Base-by-base conservation (phyloP, 2,888 invertebrate genomes). In the Diploptera punctata region DNA sequence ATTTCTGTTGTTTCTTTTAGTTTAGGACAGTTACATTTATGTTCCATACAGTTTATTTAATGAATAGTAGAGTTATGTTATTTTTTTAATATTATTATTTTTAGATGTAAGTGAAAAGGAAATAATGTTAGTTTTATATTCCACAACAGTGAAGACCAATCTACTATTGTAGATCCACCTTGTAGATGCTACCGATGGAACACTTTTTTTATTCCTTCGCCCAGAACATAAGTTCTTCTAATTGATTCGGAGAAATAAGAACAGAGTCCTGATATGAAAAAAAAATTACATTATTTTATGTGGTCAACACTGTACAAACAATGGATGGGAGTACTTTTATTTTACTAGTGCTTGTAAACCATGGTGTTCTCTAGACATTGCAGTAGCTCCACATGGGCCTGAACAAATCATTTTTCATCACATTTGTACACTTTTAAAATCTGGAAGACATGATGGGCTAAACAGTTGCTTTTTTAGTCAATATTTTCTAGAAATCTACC, bases 161-260 rank as follows among this genome's bases (percentile, higher is more conserved):
- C 49, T 67, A 49, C 61, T 67, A 29, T 47, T 67, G n/a, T 67
- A 67, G 49, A 26, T 47, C 67, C 67, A 67, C 47, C 49, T 49
- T 21, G 47, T 67, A 26, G 19, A 29, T 49, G 49, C 67, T 67
- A 67, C 67, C 13, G 67, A 67, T 24, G 67, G 49, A 18, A 67
- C 33, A 38, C 13, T 38, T 38, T 65, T 21, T 19, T 38, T 65
- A 16, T 47, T 29, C n/a, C 49, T 47, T 49, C 18, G 47, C 16
- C 49, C 49, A 21, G 57, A 43, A 33, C 38, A 7, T 7, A 19
- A 2, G 19, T 38, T 69, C 49, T 19, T 29, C 19, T 67, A 44
- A 13, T 49, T 24, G 26, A 67, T 31, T n/a, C 47, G 4, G n/a
- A 49, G 10, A 49, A 49, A n/a, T 49, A 49, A 18, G n/a, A 49